Evolutionary conservation across 2,888 invertebrate species (phyloP).

Genomic region (Unio delphinus): DNA sequence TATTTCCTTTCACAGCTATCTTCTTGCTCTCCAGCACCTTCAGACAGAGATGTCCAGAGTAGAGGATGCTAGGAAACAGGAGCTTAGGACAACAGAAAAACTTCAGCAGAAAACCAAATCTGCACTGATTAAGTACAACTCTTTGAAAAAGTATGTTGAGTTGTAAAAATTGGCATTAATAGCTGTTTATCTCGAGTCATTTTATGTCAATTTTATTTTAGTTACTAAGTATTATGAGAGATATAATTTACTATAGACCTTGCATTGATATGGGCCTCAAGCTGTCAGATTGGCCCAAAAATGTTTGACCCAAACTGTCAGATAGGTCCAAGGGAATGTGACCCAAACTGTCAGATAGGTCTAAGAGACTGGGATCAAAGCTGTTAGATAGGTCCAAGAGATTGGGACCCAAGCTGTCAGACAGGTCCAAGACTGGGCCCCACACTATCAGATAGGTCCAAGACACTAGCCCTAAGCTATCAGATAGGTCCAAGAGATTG

Average conservation of each 20-base stretch:
- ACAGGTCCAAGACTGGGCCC: no score
- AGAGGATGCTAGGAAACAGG: conserved; percentile 38
- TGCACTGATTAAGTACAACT: conserved; percentile 42
- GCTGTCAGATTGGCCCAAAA: neutral
- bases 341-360: no score
- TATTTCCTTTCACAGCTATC: conserved; percentile 37
- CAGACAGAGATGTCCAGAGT: conserved; percentile 40
- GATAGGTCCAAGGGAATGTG: no score
- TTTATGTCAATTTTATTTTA: no score
- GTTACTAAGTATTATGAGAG: no score
- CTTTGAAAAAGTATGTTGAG: conserved; percentile 45
- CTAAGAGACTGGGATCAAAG: neutral
- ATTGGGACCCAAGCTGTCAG: no score
- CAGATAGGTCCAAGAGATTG: neutral
- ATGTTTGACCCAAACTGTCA: no score
- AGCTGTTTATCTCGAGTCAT: no score
- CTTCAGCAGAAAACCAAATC: conserved; percentile 48
- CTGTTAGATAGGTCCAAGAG: neutral
- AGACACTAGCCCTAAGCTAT: neutral
- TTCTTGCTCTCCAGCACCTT: conserved; percentile 45
- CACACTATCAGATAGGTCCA: no score
- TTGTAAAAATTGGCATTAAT: neutral
- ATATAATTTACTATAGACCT: neutral
- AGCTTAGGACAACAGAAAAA: conserved; percentile 37
- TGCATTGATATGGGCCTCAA: neutral